These are phyloP conservation scores for Torymus tubicola DNA, from an alignment of 2,888 invertebrate species.

Conservation along the genomic window DNA sequence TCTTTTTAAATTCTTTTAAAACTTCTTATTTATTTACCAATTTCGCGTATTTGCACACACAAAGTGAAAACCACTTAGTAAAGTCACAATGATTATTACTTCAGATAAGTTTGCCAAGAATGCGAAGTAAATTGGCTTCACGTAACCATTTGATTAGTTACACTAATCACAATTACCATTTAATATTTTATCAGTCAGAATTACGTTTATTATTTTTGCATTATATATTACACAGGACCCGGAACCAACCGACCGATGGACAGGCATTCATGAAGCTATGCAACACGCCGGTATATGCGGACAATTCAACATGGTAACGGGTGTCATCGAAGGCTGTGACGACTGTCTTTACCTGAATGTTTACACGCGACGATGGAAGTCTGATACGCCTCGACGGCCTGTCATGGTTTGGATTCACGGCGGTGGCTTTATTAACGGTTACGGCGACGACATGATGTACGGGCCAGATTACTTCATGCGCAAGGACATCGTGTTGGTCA, in stretches of 20 bases:
- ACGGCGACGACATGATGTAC: conserved; percentile 62
- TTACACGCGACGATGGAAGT: conserved; percentile 58
- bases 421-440: conserved; percentile 63
- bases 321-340: conserved; percentile 55
- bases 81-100: no score
- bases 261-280: conserved; percentile 64
- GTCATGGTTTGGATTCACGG: conserved; percentile 67
- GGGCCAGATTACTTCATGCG: conserved; percentile 69
- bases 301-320: background rate
- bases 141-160: no score
- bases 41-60: no score
- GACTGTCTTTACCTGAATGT: conserved; percentile 65
- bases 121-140: no score
- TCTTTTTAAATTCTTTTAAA: no score
- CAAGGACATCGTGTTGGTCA: conserved; percentile 68
- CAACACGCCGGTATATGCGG: conserved; percentile 61
- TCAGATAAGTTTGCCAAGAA: no score
- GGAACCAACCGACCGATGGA: conserved; percentile 59
- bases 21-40: no score
- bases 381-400: conserved; percentile 27
- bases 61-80: no score
- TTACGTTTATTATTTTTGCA: background rate
- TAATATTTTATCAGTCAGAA: no score
- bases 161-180: no score
- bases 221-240: conserved; percentile 59